Conservation (phyloP, 2,888 invertebrate species). For the Podabrus alpinus region DNA sequence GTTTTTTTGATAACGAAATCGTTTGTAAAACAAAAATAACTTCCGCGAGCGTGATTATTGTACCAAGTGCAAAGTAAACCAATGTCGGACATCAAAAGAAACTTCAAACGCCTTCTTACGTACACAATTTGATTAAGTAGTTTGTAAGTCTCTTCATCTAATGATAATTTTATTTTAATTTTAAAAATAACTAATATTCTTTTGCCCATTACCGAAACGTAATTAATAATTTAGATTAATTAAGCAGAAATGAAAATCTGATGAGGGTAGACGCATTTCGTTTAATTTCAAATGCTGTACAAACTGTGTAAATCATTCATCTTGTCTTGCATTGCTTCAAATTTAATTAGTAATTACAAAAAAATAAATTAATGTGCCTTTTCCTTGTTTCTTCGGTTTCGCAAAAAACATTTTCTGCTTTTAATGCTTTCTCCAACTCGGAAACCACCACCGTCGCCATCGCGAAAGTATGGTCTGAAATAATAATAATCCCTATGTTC, state of each 20-base stretch:
- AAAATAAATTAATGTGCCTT: neutral
- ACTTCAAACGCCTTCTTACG: constrained; percentile 1
- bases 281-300: neutral
- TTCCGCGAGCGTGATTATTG: neutral
- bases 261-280: neutral
- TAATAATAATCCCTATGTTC: no score
- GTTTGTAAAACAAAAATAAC: neutral
- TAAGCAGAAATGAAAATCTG: neutral
- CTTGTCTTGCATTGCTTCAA: neutral
- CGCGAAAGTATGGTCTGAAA: no score
- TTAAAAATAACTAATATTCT: neutral
- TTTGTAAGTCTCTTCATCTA: neutral
- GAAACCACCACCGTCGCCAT: no score
- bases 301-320: neutral
- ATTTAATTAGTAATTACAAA: neutral
- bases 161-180: neutral
- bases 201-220: neutral
- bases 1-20: neutral
- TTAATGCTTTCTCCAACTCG: neutral
- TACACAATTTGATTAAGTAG: constrained; percentile 2
- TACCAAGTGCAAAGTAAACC: constrained; percentile 1
- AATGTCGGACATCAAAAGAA: constrained; percentile 8
- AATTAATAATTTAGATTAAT: neutral
- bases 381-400: neutral
- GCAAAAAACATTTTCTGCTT: neutral